Conservation (phyloP, 1,140 invertebrate species). For the Danaus plexippus region DNA sequence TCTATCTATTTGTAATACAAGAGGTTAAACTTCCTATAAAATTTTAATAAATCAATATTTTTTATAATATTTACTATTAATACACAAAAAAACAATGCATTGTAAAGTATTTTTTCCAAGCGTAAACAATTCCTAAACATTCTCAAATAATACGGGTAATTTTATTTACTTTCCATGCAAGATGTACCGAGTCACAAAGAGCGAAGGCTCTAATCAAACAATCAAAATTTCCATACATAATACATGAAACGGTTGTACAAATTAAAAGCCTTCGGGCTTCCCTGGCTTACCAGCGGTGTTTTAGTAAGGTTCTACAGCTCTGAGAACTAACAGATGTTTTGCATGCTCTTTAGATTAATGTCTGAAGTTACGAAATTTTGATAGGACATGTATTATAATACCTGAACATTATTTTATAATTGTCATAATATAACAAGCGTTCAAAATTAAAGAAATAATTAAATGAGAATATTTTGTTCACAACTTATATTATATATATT, state of each 20-base stretch:
- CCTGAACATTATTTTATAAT: background rate
- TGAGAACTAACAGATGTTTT: conserved; percentile 57
- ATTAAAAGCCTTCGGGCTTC: conserved; percentile 48
- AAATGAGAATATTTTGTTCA: background rate
- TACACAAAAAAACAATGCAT: no score
- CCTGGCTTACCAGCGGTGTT: conserved; percentile 37
- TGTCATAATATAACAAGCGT: conserved; percentile 3
- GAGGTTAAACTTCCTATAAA: no score
- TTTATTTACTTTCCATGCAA: no score
- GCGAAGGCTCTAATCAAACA: conserved; percentile 44
- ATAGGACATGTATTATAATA: conserved; percentile 15
- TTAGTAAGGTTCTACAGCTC: conserved; percentile 40
- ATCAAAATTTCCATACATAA: conserved; percentile 54
- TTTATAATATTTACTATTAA: no score
- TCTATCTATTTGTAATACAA: no score
- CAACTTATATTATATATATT: no score
- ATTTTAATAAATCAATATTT: no score
- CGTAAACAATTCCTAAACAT: no score
- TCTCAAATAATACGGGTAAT: no score
- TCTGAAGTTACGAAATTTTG: conserved; percentile 11
- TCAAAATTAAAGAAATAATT: background rate
- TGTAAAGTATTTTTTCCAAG: no score
- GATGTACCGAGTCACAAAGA: no score
- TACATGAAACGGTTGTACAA: conserved; percentile 44
- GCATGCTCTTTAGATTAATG: conserved; percentile 29